A percentile compares a stretch with the other conserved stretches of the same genome.
These are phyloP conservation scores for Abramis brama DNA, from an alignment of 2,113 vertebrate species.

Conservation along the genomic window DNA sequence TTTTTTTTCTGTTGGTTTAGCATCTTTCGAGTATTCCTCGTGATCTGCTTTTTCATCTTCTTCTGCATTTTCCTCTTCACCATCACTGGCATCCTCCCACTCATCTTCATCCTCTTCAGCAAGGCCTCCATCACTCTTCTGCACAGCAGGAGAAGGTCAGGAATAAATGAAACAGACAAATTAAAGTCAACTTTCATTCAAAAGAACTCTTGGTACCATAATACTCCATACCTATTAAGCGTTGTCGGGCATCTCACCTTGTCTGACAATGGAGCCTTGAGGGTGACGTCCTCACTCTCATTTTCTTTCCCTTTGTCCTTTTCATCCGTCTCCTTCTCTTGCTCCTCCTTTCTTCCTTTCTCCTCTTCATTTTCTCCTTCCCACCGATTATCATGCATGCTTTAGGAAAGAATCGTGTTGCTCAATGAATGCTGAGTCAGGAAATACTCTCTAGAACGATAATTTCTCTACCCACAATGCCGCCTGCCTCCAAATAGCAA, in stretches of 20 bases:
- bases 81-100: conserved; percentile 71
- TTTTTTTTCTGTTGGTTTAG: conserved; percentile 53
- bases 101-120: conserved; percentile 70
- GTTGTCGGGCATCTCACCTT: conserved; percentile 59
- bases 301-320: conserved; percentile 50
- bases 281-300: conserved; percentile 47
- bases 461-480: neutral
- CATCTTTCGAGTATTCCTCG: conserved; percentile 62
- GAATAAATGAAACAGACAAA: neutral
- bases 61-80: conserved; percentile 56
- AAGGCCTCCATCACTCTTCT: conserved; percentile 67
- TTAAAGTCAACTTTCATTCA: neutral
- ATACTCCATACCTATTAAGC: neutral
- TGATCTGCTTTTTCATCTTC: conserved; percentile 56
- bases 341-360: conserved; percentile 60
- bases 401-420: conserved; percentile 55
- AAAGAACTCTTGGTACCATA: neutral
- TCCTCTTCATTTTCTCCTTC: conserved; percentile 74
- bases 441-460: neutral
- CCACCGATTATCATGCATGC: conserved; percentile 94
- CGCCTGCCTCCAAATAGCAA: neutral
- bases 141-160: conserved; percentile 59
- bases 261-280: conserved; percentile 50
- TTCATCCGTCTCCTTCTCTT: conserved; percentile 29
- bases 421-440: neutral